Conservation (phyloP, 2,797 vertebrate genomes). For the Ceyx erithaca region DNA sequence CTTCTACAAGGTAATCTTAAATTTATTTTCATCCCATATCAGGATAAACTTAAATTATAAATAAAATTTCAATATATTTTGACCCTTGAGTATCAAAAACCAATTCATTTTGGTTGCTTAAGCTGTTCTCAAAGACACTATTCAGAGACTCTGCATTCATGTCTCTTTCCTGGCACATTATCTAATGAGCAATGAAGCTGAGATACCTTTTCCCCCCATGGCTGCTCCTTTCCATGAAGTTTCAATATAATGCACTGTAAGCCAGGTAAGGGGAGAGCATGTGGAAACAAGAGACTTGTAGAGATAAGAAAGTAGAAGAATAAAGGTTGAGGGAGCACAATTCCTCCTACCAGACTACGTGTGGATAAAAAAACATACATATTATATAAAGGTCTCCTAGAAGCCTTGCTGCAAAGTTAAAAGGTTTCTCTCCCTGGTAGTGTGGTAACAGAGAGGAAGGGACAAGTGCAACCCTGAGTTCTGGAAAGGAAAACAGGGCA, state of each 20-base stretch:
- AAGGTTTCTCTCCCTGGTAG: neutral
- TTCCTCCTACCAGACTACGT: neutral
- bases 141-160: neutral
- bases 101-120: neutral
- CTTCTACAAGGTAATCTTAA: neutral
- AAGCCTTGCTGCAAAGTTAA: neutral
- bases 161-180: neutral
- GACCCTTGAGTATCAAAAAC: neutral
- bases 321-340: neutral
- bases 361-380: neutral
- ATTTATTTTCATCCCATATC: neutral
- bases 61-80: neutral
- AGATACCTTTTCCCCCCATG: neutral
- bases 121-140: neutral
- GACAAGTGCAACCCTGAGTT: neutral
- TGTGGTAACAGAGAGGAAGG: neutral
- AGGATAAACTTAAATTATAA: neutral
- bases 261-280: neutral
- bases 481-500: slow-evolving; percentile 6
- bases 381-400: neutral
- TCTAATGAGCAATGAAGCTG: neutral
- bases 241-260: neutral
- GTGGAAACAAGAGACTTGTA: neutral
- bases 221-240: neutral
- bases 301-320: neutral